Percentiles rank a stretch among this genome's conserved stretches.
Evolutionary conservation across 2,113 vertebrate genomes (phyloP).

Genomic region (Fulica atra): DNA sequence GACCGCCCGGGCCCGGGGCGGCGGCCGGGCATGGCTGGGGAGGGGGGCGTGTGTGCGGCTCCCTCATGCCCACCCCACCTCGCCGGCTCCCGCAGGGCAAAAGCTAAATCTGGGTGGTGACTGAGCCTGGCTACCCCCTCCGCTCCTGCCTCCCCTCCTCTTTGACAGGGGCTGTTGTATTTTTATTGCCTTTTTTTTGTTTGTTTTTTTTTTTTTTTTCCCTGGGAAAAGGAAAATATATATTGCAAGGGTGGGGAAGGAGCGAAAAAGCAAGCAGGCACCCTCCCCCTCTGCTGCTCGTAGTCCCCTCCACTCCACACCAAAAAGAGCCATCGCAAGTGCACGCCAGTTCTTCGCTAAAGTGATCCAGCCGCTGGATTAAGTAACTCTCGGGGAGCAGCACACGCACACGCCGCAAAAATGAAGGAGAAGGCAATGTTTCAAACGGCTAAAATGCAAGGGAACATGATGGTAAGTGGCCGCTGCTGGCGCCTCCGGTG

Average conservation of each 20-base stretch:
- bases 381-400: conserved; percentile 64
- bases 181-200: not conserved
- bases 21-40: not conserved
- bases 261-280: not conserved
- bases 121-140: not conserved
- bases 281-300: conserved; percentile 13
- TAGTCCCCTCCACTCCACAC: conserved; percentile 44
- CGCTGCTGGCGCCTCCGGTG: conserved; percentile 16
- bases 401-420: conserved; percentile 37
- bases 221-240: not conserved
- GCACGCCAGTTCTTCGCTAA: conserved; percentile 28
- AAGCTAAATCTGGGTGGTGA: not conserved
- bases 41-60: not conserved
- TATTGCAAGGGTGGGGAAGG: not conserved
- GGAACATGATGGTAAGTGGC: conserved; percentile 92
- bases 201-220: not conserved
- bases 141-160: not conserved
- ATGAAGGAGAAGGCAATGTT: conserved; percentile 97
- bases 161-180: not conserved
- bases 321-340: conserved; percentile 53
- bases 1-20: not conserved
- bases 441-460: conserved; percentile 96
- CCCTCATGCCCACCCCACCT: not conserved
- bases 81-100: not conserved
- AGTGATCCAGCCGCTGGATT: conserved; percentile 70